Base-by-base conservation (phyloP, 2,113 vertebrate species). In the Lamprotornis superbus region DNA sequence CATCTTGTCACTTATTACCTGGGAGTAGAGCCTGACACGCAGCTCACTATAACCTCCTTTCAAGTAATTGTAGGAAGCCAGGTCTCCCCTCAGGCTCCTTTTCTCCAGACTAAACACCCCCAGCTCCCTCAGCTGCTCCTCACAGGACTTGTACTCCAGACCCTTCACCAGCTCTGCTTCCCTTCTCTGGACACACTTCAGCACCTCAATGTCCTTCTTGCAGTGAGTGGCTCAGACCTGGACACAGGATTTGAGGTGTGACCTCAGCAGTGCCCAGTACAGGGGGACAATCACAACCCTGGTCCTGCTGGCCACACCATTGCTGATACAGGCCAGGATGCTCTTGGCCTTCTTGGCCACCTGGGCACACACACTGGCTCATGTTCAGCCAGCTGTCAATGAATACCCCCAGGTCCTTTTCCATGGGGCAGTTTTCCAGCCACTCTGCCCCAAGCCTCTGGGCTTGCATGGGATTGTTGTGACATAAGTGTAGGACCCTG, bases 171-270 rank as follows among this genome's bases (percentile, higher is more conserved):
- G 31, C 28, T 78, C 50, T 0, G 0, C 1, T 78, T 22, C 28
- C 37, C 28, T 64, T 57, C 50, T 57, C 64, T 20, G 12, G 21
- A 56, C 33, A 14, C 1, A 1, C 19, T 44, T 22, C 21, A 31
- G 23, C 42, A 28, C 13, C 12, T 65, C 81, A 31, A 9, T 35
- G 7, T 27, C n/a, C 19, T 15, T n/a, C 28, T 31, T 27, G 24
- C 7, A 22, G 17, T 65, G 59, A 78, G 24, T n/a, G 21, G 12
- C 14, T 1, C 44, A 71, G 39, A 59, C 71, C 9, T 15, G 13
- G 10, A 52, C 5, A 11, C 24, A 52, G 5, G 0, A 40, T 8
- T 57, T 0, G 1, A 65, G 24, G 8, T 25, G 24, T 2, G 7
- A 14, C 65, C 57, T 40, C 74, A 44, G 5, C 37, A 79, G 16